Percentiles rank a stretch among this genome's conserved stretches.
These are phyloP conservation scores for Pseudonaja textilis DNA, from an alignment of 2,113 vertebrate species.

Conservation along the genomic window DNA sequence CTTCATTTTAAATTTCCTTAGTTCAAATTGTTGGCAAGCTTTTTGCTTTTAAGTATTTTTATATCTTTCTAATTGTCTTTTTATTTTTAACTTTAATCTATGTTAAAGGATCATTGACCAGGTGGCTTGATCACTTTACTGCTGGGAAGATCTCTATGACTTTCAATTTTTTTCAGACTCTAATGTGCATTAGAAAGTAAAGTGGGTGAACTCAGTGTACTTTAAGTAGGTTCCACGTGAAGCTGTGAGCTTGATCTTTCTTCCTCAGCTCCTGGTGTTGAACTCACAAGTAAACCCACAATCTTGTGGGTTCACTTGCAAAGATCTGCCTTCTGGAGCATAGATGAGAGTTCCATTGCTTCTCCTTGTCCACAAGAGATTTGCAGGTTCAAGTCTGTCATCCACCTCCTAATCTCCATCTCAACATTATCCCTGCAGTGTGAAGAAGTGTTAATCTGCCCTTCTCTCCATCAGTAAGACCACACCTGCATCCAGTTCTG, in stretches of 20 bases:
- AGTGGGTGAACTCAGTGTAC: background rate
- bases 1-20: background rate
- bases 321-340: background rate
- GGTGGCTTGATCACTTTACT: background rate
- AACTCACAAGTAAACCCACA: background rate
- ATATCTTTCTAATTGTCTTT: background rate
- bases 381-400: background rate
- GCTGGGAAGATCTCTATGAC: background rate
- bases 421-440: background rate
- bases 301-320: background rate
- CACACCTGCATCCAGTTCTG: too few relatives aligned
- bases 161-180: background rate
- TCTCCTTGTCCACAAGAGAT: background rate
- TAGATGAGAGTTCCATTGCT: background rate
- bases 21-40: background rate
- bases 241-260: background rate
- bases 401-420: background rate
- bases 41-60: background rate
- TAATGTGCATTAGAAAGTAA: background rate
- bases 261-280: background rate
- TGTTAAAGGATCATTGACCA: background rate
- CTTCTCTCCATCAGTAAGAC: background rate
- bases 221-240: background rate
- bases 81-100: background rate
- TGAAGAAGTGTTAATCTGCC: background rate